These are phyloP conservation scores for Mantis religiosa DNA, from an alignment of 2,888 invertebrate species.

Conservation along the genomic window DNA sequence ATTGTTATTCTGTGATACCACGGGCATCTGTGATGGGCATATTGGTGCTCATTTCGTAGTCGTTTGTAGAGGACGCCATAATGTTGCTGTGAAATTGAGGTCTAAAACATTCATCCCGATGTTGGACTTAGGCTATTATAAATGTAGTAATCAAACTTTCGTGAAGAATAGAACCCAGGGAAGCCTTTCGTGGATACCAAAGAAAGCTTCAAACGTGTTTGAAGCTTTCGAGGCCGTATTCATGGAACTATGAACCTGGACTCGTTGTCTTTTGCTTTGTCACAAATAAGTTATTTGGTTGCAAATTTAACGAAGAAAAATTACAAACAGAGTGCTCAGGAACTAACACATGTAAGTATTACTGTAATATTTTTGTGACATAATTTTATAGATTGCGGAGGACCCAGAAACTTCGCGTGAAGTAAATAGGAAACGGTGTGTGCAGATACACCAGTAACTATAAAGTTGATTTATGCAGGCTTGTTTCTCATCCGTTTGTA, in stretches of 20 bases:
- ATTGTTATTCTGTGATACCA: no score
- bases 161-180: slow-evolving; percentile 45
- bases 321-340: slow-evolving; percentile 83
- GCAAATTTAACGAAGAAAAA: slow-evolving; percentile 94
- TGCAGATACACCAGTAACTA: no score
- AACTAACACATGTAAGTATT: slow-evolving; percentile 80
- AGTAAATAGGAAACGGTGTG: no score
- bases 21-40: no score
- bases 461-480: no score
- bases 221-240: slow-evolving; percentile 91
- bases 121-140: slow-evolving; percentile 49
- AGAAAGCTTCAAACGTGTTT: slow-evolving; percentile 91
- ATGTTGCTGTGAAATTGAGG: slow-evolving; percentile 43
- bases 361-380: no score
- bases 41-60: background rate
- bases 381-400: no score
- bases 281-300: slow-evolving; percentile 97
- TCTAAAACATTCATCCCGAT: slow-evolving; percentile 47
- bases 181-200: slow-evolving; percentile 67
- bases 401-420: no score
- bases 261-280: slow-evolving; percentile 97
- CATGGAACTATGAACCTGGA: slow-evolving; percentile 99
- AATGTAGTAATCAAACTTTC: slow-evolving; percentile 49
- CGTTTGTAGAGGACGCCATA: slow-evolving; percentile 40
- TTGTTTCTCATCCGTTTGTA: no score